phyloP scores from a whole-genome alignment of 2,797 vertebrate species.

The Danio aesculapii region DNA sequence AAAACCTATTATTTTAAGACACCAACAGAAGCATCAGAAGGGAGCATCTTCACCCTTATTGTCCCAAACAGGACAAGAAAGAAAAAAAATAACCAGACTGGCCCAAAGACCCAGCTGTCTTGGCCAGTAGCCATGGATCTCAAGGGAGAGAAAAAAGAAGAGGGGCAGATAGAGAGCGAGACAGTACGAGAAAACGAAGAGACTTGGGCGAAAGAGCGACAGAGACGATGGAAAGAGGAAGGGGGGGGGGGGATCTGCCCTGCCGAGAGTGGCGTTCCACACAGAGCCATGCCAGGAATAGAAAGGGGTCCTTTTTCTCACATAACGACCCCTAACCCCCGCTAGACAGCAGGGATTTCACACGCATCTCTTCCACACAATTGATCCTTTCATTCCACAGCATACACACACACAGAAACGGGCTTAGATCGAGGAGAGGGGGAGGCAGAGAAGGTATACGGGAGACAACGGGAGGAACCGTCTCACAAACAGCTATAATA shows the following conservation, averaged over 20 bases:
- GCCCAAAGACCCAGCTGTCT: slow-evolving; percentile 93
- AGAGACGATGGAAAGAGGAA: slow-evolving; percentile 19
- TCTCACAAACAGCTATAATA: slow-evolving; percentile 37
- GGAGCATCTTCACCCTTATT: slow-evolving; percentile 82
- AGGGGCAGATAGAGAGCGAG: slow-evolving; percentile 59
- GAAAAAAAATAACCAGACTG: slow-evolving; percentile 81
- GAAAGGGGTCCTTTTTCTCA: slow-evolving; percentile 85
- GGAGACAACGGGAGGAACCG: slow-evolving; percentile 36
- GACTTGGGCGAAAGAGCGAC: slow-evolving; percentile 48
- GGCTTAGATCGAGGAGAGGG: slow-evolving; percentile 67
- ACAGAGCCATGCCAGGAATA: slow-evolving; percentile 82
- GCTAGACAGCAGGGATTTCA: slow-evolving; percentile 86
- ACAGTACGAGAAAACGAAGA: slow-evolving; percentile 35
- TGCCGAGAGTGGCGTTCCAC: slow-evolving; percentile 86
- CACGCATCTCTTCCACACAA: slow-evolving; percentile 91
- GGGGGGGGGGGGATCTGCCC: slow-evolving; percentile 74
- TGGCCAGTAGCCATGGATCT: slow-evolving; percentile 92
- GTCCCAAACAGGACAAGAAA: slow-evolving; percentile 76
- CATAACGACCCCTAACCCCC: slow-evolving; percentile 81
- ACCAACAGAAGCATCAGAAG: slow-evolving; percentile 13
- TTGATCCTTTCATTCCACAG: slow-evolving; percentile 90
- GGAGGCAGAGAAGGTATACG: slow-evolving; percentile 50
- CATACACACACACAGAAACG: slow-evolving; percentile 81
- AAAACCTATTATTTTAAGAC: not conserved
- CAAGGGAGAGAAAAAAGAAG: slow-evolving; percentile 66